phyloP scores from a whole-genome alignment of 23 tunicate species.

The Ascidia mentula region DNA sequence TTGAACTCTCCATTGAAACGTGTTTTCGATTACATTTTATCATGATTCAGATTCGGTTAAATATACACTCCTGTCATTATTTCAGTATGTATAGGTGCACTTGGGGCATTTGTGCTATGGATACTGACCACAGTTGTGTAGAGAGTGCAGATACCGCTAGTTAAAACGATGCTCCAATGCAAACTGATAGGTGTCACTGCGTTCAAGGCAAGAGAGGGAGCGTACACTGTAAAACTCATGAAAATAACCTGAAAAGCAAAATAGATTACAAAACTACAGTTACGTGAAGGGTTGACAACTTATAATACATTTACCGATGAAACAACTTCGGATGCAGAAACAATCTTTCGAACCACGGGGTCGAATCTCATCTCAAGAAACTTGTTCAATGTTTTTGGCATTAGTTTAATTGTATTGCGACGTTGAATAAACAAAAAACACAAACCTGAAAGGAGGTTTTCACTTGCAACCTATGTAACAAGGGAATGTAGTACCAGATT shows the following conservation, averaged over 20 bases:
- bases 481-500: slow-evolving; percentile 33
- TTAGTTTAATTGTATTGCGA: background rate
- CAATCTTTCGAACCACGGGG: background rate
- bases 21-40: too few relatives aligned
- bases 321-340: background rate
- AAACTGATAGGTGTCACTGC: slow-evolving; percentile 21
- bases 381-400: background rate
- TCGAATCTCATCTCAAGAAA: slow-evolving; percentile 18
- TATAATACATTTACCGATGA: background rate
- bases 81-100: too few relatives aligned
- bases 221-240: slow-evolving; percentile 12
- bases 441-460: slow-evolving; percentile 19
- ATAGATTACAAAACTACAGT: background rate
- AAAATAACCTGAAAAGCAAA: slow-evolving; percentile 1
- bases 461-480: slow-evolving; percentile 21
- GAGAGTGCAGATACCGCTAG: slow-evolving; percentile 18
- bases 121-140: slow-evolving; percentile 27
- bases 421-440: background rate
- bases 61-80: too few relatives aligned
- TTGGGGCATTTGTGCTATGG: too few relatives aligned
- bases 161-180: background rate
- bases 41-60: too few relatives aligned
- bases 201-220: slow-evolving; percentile 26
- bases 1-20: too few relatives aligned
- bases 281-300: background rate